Base-by-base conservation (phyloP, 1,140 invertebrate genomes). In the Myzus persicae region DNA sequence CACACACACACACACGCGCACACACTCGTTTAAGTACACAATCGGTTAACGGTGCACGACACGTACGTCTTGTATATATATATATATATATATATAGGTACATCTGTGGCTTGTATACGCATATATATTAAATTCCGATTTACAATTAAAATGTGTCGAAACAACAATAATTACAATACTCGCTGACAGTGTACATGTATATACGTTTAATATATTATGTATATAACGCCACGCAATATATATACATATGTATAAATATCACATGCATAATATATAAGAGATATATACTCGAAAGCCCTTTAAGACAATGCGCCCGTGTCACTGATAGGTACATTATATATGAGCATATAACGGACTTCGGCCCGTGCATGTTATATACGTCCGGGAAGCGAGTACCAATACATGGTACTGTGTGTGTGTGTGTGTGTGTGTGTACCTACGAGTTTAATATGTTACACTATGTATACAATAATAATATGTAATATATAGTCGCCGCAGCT, bases 241-340 rank as follows among this genome's bases (percentile, higher is more conserved):
- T 18, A 20, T 48, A 51, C n/a, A 67, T 18, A 18, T 76, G n/a
- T n/a, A n/a, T n/a, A n/a, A n/a, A 76, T 76, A 76, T n/a, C 59
- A n/a, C n/a, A 76, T 76, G 14, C 59, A 6, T 26, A 8, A n/a
- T n/a, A n/a, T n/a, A n/a, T n/a, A n/a, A n/a, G n/a, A n/a, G 59
- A 76, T 11, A 40, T 24, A 38, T 18, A 85, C 84, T 85, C 84
- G 84, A 85, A 85, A 85, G 84, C 84, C 38, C 54, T 67, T 42
- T 76, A 92, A 92, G 76, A 92, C 91, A 92, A 92, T 92, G 91
- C 22, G 91, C n/a, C 91, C 22, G 91, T 92, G 91, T 92, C 91
- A 38, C 48, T 92, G 67, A 84, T 82, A 48, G 24, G 44, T 92
- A 76, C 59, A 76, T 76, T 76, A 76, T 76, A 76, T 76, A n/a